A percentile compares a stretch with the other conserved stretches of the same genome.
These are phyloP conservation scores for Melieria picta DNA, from an alignment of 2,888 invertebrate genomes.

Conservation along the genomic window DNA sequence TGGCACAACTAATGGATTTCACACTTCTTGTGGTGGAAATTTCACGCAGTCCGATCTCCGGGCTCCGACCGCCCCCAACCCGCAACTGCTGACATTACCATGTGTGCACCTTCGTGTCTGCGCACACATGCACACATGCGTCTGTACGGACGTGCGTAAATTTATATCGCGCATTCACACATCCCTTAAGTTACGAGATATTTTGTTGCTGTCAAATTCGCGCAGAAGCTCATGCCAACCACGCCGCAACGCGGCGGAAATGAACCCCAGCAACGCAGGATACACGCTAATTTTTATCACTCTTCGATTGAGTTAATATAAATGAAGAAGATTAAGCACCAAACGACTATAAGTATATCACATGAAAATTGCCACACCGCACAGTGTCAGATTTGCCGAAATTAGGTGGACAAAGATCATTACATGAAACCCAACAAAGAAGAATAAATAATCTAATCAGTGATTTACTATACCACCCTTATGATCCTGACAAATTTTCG, in stretches of 20 bases:
- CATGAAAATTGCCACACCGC: not conserved
- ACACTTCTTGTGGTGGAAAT: constrained; percentile 35
- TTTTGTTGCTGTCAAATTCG: not conserved
- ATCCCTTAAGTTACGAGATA: not conserved
- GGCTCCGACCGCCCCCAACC: not conserved
- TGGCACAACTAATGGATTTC: constrained; percentile 35
- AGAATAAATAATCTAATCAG: too few species aligned
- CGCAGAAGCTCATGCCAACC: constrained; percentile 8
- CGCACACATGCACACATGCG: not conserved
- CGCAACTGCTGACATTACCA: not conserved
- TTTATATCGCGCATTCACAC: not conserved
- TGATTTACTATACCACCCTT: too few species aligned
- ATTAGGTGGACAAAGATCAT: too few species aligned
- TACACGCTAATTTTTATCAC: not conserved
- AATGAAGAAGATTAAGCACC: constrained; percentile 52
- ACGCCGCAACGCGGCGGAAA: too few species aligned
- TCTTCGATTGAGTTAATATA: constrained; percentile 52
- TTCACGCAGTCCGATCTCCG: not conserved
- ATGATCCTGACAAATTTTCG: too few species aligned
- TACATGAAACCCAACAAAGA: too few species aligned
- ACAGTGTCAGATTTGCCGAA: too few species aligned
- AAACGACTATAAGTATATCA: constrained; percentile 39
- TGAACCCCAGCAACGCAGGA: too few species aligned
- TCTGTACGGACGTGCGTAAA: not conserved
- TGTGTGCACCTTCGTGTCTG: too few species aligned